Conservation (phyloP, 1,140 invertebrate species). For the Papilio machaon region DNA sequence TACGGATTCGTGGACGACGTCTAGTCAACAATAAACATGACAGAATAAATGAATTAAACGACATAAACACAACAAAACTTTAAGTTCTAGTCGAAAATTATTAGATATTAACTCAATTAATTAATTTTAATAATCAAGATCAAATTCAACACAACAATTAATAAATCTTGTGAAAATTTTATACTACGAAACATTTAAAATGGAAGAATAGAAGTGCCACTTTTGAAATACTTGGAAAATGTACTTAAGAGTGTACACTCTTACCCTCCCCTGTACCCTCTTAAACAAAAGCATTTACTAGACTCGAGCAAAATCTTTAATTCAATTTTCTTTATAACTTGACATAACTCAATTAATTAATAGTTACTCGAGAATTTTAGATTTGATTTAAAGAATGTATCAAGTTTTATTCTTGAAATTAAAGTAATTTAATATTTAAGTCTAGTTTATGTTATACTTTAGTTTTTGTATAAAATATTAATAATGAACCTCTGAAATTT, state of each 20-base stretch:
- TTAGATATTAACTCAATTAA: too few species aligned
- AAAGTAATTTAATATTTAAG: background rate
- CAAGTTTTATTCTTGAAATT: background rate
- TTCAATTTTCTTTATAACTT: constrained; percentile 24
- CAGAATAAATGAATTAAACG: too few species aligned
- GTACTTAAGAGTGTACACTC: background rate
- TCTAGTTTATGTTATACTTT: background rate
- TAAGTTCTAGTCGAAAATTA: too few species aligned
- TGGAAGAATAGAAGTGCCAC: background rate
- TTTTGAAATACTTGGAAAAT: constrained; percentile 23
- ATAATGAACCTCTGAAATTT: background rate
- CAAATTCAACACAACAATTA: too few species aligned
- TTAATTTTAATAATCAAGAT: too few species aligned
- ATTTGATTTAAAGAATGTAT: constrained; percentile 16
- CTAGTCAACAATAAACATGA: too few species aligned
- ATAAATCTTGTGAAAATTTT: background rate
- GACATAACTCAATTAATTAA: constrained; percentile 21
- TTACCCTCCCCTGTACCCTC: constrained; percentile 13
- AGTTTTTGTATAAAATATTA: background rate
- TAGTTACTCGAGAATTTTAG: background rate
- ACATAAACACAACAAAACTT: too few species aligned
- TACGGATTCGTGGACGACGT: too few species aligned
- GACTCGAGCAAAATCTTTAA: constrained; percentile 6
- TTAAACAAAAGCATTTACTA: constrained; percentile 28
- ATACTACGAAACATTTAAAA: background rate